Base-by-base conservation (phyloP, 64 coral and sea anemone genomes). In the Catalaphyllia jardinei region DNA sequence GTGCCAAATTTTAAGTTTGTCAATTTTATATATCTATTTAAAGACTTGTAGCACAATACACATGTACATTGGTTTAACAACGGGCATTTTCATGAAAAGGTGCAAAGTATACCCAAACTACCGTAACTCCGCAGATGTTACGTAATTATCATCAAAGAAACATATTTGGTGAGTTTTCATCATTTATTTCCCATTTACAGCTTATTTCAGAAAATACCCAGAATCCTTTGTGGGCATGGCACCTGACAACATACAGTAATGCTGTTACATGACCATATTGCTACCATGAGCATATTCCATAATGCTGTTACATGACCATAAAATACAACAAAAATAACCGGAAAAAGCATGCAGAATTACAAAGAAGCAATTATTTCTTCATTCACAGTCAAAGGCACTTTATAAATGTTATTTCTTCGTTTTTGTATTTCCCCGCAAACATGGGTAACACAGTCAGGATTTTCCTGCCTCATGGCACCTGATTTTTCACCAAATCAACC, bases 191-290 rank as follows among this genome's bases (percentile, higher is more conserved):
- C 20, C 54, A 9, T 80, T 27, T 80, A 89, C 31, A 89, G 59
- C 75, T 29, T 54, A 79, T 71, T 89, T 79, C 52, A 78, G 59
- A 25, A 90, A 76, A 85, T 85, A 91, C 80, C 89, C 79, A 91
- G 72, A 91, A 91, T 91, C 67, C 89, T 62, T 75, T 75, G 9
- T 73, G 79, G 76, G 89, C 72, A 24, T 91, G 89, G 89, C 79
- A 74, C 31, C n/a, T 88, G 39, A 88, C 30, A 28, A 29, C 8
- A 18, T 88, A n/a, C n/a, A n/a, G n/a, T n/a, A 25, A 52, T 69
- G 60, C 73, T 63, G n/a, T 46, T 74, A 20, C 31, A 82, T 82
- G 51, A 13, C 72, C 61, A 84, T 35, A 35, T 35, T 35, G 33
- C 1, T 3, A n/a, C n/a, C 31, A 82, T 82, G 51, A 13, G 54